phyloP scores from a whole-genome alignment of 2,888 invertebrate genomes.

The Gonocerus acuteangulatus region DNA sequence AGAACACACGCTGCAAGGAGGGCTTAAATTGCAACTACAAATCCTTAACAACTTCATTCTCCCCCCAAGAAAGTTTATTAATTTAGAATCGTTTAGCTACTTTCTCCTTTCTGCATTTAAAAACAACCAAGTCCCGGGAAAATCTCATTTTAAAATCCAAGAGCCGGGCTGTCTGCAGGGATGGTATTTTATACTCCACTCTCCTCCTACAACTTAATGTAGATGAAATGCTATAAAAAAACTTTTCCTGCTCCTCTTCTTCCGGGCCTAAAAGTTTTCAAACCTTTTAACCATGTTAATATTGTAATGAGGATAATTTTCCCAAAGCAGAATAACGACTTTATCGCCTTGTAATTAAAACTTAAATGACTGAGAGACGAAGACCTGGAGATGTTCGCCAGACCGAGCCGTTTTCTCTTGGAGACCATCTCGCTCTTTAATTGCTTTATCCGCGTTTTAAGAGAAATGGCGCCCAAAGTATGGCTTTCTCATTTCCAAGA shows the following conservation, averaged over 20 bases:
- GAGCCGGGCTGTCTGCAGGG: conserved; percentile 2
- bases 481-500: too few species aligned
- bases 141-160: conserved; percentile 1
- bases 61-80: conserved; percentile 8
- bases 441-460: too few species aligned
- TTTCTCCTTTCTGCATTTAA: background rate
- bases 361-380: background rate
- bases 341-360: background rate
- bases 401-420: too few species aligned
- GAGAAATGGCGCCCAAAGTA: too few species aligned
- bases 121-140: background rate
- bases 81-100: conserved; percentile 18
- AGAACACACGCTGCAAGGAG: conserved; percentile 9
- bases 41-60: background rate
- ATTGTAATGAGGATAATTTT: conserved; percentile 1
- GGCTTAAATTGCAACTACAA: background rate
- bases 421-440: too few species aligned
- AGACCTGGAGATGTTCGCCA: too few species aligned
- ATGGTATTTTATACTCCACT: background rate
- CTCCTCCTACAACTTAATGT: conserved; percentile 11
- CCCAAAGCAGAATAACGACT: background rate
- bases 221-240: conserved; percentile 10
- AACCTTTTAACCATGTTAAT: background rate
- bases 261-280: background rate
- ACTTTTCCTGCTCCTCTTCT: background rate